A percentile compares a stretch with the other conserved stretches of the same genome.
phyloP scores from a whole-genome alignment of 2,797 vertebrate genomes.

The Diceros bicornis region DNA sequence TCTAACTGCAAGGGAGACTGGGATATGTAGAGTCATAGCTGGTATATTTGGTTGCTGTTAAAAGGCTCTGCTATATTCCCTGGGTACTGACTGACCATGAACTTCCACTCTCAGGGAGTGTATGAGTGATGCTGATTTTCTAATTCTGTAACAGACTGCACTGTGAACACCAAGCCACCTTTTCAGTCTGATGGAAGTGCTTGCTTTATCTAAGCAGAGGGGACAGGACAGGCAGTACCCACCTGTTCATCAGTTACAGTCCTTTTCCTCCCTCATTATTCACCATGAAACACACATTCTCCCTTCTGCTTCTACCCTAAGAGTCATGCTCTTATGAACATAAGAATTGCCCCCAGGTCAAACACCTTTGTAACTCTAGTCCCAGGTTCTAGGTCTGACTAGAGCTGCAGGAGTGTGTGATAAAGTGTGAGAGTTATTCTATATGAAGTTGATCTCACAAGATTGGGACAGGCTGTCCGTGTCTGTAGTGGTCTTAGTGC shows the following conservation, averaged over 20 bases:
- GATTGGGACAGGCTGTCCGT: neutral
- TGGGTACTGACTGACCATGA: neutral
- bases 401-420: neutral
- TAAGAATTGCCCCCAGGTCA: neutral
- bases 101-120: neutral
- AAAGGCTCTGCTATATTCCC: neutral
- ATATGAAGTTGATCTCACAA: neutral
- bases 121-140: neutral
- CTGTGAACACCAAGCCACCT: neutral
- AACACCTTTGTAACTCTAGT: neutral
- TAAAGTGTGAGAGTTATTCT: neutral
- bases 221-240: neutral
- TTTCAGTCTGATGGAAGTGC: neutral
- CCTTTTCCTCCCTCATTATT: neutral
- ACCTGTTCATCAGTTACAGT: neutral
- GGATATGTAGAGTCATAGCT: neutral
- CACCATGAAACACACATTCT: neutral
- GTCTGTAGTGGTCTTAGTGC: neutral
- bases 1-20: neutral
- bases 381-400: neutral
- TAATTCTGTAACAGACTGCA: neutral
- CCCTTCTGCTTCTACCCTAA: neutral
- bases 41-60: neutral
- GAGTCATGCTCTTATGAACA: neutral
- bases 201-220: neutral